Conservation (phyloP, 2,113 vertebrate genomes). For the Albula glossodonta region DNA sequence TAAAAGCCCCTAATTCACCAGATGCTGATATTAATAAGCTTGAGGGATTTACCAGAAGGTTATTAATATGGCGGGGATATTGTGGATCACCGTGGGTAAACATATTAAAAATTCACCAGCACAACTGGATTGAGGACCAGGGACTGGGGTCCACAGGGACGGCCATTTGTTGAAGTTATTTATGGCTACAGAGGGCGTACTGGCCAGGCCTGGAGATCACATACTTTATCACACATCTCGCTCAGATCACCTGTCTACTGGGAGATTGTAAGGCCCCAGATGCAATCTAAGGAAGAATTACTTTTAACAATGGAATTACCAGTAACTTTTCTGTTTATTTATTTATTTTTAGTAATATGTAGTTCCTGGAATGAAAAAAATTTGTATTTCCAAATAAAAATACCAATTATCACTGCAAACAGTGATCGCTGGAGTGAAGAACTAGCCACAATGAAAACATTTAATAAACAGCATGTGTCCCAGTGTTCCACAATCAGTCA, state of each 20-base stretch:
- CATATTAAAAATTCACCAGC: conserved; percentile 32
- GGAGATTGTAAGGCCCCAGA: not conserved
- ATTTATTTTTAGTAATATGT: not conserved
- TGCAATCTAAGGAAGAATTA: not conserved
- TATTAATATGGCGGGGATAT: conserved; percentile 29
- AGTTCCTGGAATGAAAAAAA: too few relatives aligned
- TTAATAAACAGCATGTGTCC: too few relatives aligned
- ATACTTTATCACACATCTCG: not conserved
- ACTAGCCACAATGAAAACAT: too few relatives aligned
- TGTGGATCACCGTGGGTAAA: conserved; percentile 16
- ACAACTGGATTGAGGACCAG: conserved; percentile 35
- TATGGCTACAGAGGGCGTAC: not conserved
- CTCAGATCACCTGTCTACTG: not conserved
- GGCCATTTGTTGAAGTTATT: not conserved
- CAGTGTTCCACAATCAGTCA: too few relatives aligned
- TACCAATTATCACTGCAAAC: too few relatives aligned
- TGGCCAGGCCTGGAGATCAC: not conserved
- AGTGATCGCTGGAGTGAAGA: too few relatives aligned
- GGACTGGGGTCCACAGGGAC: not conserved
- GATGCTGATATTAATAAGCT: conserved; percentile 25
- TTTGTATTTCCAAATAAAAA: too few relatives aligned
- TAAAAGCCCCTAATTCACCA: not conserved
- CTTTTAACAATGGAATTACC: not conserved
- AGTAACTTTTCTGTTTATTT: not conserved
- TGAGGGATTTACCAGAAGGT: conserved; percentile 15